phyloP scores from a whole-genome alignment of 2,113 vertebrate genomes.

The Pollimyrus isidori region DNA sequence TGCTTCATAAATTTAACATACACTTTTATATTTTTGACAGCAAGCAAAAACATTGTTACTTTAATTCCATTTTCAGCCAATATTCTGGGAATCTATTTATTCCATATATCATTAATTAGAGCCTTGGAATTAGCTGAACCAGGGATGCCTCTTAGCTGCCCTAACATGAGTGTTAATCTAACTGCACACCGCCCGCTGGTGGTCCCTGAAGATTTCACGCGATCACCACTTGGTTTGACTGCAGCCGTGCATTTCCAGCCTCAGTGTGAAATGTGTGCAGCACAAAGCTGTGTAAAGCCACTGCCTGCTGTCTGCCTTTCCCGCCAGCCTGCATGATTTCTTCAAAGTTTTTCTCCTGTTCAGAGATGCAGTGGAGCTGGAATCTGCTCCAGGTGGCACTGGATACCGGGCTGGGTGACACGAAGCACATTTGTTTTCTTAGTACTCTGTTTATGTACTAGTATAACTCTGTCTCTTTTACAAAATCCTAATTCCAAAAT shows the following conservation, averaged over 20 bases:
- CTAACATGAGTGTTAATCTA: neutral
- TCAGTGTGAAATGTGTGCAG: neutral
- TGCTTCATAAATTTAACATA: neutral
- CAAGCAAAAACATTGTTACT: neutral
- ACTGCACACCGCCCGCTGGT: neutral
- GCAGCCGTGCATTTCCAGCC: neutral
- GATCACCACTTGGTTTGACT: neutral
- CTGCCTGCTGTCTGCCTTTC: neutral
- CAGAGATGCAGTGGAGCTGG: neutral
- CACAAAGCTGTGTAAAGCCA: neutral
- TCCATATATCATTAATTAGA: neutral
- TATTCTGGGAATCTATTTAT: neutral
- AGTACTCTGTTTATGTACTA: neutral
- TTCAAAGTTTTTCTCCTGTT: neutral
- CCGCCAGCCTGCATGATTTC: neutral
- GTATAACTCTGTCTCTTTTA: neutral
- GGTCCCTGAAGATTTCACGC: neutral
- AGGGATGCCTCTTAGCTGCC: neutral
- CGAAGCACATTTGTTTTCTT: neutral
- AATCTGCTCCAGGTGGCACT: neutral
- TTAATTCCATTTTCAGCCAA: neutral
- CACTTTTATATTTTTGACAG: slow-evolving; percentile 6
- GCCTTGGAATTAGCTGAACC: neutral
- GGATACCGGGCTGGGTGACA: neutral
- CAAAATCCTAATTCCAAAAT: neutral